These are phyloP conservation scores for Phenganax stokvisi DNA, from an alignment of 92 coral and sea anemone genomes.

Conservation along the genomic window DNA sequence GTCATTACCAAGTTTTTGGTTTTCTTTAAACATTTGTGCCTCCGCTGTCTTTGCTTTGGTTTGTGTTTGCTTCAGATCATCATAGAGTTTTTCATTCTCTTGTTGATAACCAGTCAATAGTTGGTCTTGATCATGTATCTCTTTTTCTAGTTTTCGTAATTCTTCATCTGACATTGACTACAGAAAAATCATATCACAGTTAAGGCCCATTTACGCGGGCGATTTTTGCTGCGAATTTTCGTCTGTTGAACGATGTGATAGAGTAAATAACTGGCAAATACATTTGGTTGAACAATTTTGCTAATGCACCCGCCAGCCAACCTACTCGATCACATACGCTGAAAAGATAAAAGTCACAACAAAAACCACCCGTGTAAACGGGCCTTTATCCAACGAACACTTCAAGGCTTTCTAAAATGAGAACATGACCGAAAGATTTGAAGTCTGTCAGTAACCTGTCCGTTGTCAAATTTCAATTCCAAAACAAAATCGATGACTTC, in stretches of 20 bases:
- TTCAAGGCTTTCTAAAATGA: neutral
- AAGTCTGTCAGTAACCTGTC: neutral
- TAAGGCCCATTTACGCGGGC: too few relatives aligned
- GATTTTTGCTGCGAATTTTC: too few relatives aligned
- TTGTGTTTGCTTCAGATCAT: slow-evolving; percentile 83
- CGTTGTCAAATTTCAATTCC: neutral
- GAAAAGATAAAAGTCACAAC: too few relatives aligned
- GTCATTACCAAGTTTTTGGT: slow-evolving; percentile 79
- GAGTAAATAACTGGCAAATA: too few relatives aligned
- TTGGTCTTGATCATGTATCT: slow-evolving; percentile 85
- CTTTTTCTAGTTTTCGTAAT: slow-evolving; percentile 73
- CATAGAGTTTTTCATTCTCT: slow-evolving; percentile 86
- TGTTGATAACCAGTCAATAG: slow-evolving; percentile 84
- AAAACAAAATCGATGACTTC: too few relatives aligned
- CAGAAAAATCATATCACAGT: neutral
- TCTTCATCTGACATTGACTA: slow-evolving; percentile 86
- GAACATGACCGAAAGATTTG: neutral
- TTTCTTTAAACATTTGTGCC: slow-evolving; percentile 85
- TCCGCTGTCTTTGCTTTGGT: slow-evolving; percentile 73
- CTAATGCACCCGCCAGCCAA: too few relatives aligned
- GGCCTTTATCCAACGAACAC: neutral
- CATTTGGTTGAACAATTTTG: too few relatives aligned
- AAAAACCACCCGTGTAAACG: too few relatives aligned
- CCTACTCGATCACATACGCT: too few relatives aligned
- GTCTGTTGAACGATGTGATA: too few relatives aligned